These are phyloP conservation scores for Cyrtonyx montezumae DNA, from an alignment of 2,113 vertebrate genomes.

Conservation along the genomic window DNA sequence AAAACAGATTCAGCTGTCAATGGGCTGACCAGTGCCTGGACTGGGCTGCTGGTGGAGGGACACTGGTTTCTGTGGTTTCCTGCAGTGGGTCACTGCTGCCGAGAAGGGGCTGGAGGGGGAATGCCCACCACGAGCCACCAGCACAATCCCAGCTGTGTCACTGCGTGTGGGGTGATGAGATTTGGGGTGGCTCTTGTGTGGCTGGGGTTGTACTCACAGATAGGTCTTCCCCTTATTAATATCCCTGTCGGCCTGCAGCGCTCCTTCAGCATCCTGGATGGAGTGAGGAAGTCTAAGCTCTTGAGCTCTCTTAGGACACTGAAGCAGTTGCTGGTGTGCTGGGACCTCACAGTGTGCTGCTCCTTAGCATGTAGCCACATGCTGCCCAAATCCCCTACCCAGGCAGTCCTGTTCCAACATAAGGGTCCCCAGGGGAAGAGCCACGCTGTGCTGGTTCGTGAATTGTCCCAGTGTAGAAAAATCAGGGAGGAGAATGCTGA, in stretches of 20 bases:
- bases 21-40: constrained; percentile 27
- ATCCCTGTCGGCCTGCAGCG: rapidly evolving
- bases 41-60: neutral
- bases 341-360: neutral
- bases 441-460: neutral
- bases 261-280: rapidly evolving
- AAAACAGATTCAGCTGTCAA: constrained; percentile 59
- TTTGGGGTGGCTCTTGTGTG: neutral
- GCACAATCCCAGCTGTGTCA: rapidly evolving
- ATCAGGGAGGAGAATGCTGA: neutral
- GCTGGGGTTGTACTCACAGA: rapidly evolving
- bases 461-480: neutral
- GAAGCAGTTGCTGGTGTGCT: neutral
- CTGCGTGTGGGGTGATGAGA: neutral
- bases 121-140: rapidly evolving
- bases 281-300: rapidly evolving
- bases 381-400: neutral
- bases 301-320: neutral
- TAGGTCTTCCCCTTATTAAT: neutral
- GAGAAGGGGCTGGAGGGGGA: neutral
- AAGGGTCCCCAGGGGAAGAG: neutral
- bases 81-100: rapidly evolving
- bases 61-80: neutral
- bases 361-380: neutral
- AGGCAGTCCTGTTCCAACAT: too few relatives aligned